Evolutionary conservation across 2,888 invertebrate species (phyloP).

Genomic region (Melipona bicolor): DNA sequence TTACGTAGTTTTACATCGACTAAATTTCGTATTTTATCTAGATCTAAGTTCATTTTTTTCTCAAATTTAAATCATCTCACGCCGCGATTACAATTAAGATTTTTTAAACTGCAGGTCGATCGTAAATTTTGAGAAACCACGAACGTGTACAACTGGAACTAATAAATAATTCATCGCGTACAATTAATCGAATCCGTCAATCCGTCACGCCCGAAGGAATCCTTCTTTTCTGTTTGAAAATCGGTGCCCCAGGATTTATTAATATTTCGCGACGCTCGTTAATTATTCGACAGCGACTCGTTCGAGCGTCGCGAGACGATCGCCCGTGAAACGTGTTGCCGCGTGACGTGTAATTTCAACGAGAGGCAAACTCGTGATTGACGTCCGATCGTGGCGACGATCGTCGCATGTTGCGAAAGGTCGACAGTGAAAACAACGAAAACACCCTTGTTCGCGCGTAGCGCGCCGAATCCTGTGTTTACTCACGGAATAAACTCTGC

Average conservation of each 20-base stretch:
- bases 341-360: no score
- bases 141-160: not conserved
- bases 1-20: no score
- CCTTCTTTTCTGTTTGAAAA: no score
- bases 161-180: not conserved
- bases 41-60: no score
- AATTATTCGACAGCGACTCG: not conserved
- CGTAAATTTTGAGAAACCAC: not conserved
- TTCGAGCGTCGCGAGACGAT: not conserved
- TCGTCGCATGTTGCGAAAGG: no score
- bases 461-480: no score
- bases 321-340: not conserved
- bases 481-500: no score
- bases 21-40: no score
- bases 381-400: no score
- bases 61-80: not conserved
- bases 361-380: not conserved
- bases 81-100: not conserved
- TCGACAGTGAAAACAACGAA: no score
- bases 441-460: no score
- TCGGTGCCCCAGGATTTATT: not conserved
- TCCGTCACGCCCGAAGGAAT: not conserved
- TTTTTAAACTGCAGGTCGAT: not conserved
- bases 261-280: not conserved
- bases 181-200: not conserved